Percentiles rank a stretch among this genome's conserved stretches.
These are phyloP conservation scores for Peromyscus eremicus DNA, from an alignment of 2,797 vertebrate genomes.

Conservation along the genomic window DNA sequence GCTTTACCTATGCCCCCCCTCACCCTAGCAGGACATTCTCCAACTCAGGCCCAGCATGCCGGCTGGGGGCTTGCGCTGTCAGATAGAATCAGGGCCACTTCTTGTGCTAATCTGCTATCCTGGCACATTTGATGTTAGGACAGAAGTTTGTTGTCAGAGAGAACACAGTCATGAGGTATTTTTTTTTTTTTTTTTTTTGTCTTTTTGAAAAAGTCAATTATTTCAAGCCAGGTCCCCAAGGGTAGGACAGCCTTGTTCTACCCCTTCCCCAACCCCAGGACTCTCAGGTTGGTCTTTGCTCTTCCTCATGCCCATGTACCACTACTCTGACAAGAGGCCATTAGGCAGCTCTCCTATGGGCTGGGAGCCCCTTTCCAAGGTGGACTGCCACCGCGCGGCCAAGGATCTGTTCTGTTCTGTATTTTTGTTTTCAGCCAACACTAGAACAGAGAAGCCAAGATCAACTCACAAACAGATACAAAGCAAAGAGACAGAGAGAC, in stretches of 20 bases:
- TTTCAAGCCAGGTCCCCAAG: conserved; percentile 87
- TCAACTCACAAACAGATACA: conserved; percentile 91
- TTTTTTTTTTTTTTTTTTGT: conserved; percentile 85
- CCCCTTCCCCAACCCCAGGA: conserved; percentile 72
- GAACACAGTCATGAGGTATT: conserved; percentile 87
- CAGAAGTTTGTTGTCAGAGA: conserved; percentile 74
- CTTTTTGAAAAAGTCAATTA: conserved; percentile 82
- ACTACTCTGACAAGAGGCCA: conserved; percentile 64
- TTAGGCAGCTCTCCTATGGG: conserved; percentile 66
- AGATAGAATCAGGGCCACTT: conserved; percentile 46
- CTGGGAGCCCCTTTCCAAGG: conserved; percentile 55
- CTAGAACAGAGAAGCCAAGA: conserved; percentile 88
- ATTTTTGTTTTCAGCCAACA: conserved; percentile 87
- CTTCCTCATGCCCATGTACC: conserved; percentile 52
- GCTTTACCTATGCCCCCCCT: neutral
- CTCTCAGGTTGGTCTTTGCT: conserved; percentile 73
- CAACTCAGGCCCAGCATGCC: neutral
- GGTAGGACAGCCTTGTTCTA: conserved; percentile 70
- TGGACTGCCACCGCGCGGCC: conserved; percentile 80
- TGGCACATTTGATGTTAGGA: conserved; percentile 69
- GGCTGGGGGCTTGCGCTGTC: neutral
- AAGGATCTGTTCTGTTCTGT: conserved; percentile 82
- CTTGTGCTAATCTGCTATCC: conserved; percentile 64
- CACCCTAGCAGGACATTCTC: neutral
- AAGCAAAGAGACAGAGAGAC: conserved; percentile 93